Base-by-base conservation (phyloP, 1,140 invertebrate species). In the Pomacea maculata region DNA sequence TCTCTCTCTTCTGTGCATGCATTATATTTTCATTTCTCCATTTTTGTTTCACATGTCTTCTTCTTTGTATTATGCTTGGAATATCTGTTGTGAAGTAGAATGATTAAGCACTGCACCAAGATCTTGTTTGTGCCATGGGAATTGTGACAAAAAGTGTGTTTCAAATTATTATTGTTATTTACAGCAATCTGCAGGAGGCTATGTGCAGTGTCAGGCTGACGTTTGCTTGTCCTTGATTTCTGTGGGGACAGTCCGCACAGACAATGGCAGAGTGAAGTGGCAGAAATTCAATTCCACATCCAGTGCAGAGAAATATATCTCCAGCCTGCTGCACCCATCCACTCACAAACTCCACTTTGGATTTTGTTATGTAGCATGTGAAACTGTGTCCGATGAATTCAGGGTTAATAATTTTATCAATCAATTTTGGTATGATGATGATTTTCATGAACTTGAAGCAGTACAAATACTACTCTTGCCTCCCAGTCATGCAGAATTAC, bases 391-490 rank as follows among this genome's bases (percentile, higher is more conserved):
- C 29, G 17, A 1, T 55, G 80, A 79, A n/a, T 21, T 17, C 6
- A 34, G 77, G 17, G 61, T n/a, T 34, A 29, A n/a, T 78, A 29
- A 67, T 19, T 34, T 64, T 34, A 65, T 45, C 29, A 77, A 77
- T 14, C 78, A 68, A 57, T 55, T 73, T 10, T n/a, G 80, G 75
- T 17, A 79, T 77, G 55, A 82, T 57, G 52, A 76, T 61, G 52
- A 77, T 21, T 21, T 79, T 15, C 34, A 14, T 73, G 21, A 71
- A 54, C 45, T 63, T 64, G 67, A 64, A 75, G 67, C 61, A 7
- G 74, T 82, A 34, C 87, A 88, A 70, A 63, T 88, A 25, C 73
- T 88, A 14, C 68, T 84, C 29, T 75, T 88, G 21, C 87, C 87
- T 63, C 85, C 85, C 45, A n/a, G 71, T 45, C 4, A 83, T 45